phyloP scores from a whole-genome alignment of 2,113 vertebrate genomes.

The Odontophorus gujanensis region DNA sequence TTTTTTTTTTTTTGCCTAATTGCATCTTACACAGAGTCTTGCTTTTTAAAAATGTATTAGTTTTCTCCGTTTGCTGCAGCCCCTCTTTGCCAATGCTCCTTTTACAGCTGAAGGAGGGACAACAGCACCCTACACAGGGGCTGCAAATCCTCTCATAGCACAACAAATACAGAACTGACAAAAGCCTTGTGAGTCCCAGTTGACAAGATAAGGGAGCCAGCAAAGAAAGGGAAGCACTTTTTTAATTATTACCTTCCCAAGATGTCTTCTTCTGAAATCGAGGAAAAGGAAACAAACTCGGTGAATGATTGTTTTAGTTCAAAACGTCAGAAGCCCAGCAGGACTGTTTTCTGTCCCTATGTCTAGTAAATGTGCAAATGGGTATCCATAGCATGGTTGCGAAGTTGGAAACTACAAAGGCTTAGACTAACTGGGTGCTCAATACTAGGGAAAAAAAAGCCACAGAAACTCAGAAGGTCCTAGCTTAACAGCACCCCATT shows the following conservation, averaged over 20 bases:
- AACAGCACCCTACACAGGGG: neutral
- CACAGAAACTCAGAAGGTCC: neutral
- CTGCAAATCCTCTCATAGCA: neutral
- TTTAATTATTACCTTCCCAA: neutral
- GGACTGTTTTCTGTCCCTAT: accelerated
- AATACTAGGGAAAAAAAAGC: neutral
- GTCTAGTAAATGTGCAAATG: neutral
- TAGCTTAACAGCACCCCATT: neutral
- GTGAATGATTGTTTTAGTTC: neutral
- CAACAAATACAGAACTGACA: neutral
- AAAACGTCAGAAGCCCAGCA: neutral
- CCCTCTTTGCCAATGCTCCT: neutral
- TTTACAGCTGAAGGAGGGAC: neutral
- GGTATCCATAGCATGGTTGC: neutral
- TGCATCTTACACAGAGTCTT: neutral
- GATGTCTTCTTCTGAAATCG: neutral
- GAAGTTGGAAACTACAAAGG: neutral
- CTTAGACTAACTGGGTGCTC: neutral
- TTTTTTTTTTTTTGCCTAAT: neutral
- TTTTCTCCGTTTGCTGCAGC: neutral
- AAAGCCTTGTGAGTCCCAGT: neutral
- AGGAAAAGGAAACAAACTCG: neutral
- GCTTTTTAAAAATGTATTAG: too few species aligned
- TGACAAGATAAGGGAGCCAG: neutral
- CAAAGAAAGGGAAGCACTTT: neutral